Evolutionary conservation across 2,888 invertebrate genomes (phyloP).

Genomic region (Hesperia comma): DNA sequence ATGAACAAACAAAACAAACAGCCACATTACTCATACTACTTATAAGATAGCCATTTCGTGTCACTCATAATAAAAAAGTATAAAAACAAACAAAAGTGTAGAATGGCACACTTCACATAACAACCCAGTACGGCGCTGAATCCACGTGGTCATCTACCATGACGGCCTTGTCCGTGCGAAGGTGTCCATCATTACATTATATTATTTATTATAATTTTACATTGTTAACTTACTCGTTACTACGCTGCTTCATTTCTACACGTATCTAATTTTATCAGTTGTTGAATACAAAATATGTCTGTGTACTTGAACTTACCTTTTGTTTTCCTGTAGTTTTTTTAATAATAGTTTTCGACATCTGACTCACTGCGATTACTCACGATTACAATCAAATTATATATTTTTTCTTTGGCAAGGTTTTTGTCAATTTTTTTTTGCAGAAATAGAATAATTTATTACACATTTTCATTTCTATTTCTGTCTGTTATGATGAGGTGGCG

Average conservation of each 20-base stretch:
- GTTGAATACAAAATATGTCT: neutral
- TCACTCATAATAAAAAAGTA: no score
- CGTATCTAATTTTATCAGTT: no score
- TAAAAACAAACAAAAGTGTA: no score
- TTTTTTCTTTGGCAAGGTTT: conserved; percentile 4
- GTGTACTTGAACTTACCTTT: neutral
- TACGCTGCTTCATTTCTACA: no score
- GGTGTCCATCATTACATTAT: neutral
- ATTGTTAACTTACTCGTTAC: no score
- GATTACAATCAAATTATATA: conserved; percentile 18
- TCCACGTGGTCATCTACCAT: neutral
- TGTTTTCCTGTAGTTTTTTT: conserved; percentile 1
- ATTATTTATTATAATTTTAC: no score
- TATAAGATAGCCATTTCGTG: no score
- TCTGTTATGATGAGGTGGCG: neutral
- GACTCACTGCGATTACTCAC: conserved; percentile 8
- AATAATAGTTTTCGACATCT: neutral
- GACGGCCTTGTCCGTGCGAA: neutral
- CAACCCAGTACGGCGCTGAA: no score
- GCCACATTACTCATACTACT: no score
- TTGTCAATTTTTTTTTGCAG: neutral
- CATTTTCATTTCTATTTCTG: neutral
- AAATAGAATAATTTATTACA: neutral
- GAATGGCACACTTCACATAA: no score
- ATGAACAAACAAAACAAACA: no score